A percentile compares a stretch with the other conserved stretches of the same genome.
Conservation (phyloP, 2,797 vertebrate species). For the Epinephelus malabaricus region DNA sequence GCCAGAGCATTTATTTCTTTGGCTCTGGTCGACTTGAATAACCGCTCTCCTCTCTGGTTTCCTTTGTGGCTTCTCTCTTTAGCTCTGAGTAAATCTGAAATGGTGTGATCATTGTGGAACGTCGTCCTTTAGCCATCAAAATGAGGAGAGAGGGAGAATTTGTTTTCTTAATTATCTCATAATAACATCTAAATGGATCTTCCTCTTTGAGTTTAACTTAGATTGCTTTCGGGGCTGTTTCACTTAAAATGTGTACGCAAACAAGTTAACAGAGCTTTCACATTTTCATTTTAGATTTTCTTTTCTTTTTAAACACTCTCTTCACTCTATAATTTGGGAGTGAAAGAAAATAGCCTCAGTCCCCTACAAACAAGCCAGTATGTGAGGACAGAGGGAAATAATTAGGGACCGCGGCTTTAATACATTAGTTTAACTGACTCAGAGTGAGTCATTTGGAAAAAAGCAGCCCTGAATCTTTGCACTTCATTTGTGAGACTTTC, state of each 20-base stretch:
- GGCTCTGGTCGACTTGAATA: constrained; percentile 28
- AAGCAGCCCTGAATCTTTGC: constrained; percentile 13
- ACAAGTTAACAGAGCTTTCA: constrained; percentile 5
- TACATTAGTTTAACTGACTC: constrained; percentile 43
- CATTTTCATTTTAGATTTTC: background rate
- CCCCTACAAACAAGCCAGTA: constrained; percentile 21
- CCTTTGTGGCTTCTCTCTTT: constrained; percentile 48
- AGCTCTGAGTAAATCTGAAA: constrained; percentile 35
- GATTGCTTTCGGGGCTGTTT: background rate
- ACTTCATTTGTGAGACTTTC: constrained; percentile 38
- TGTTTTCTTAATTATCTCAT: background rate
- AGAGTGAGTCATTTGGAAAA: constrained; percentile 61
- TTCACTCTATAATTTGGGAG: constrained; percentile 13
- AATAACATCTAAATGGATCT: background rate
- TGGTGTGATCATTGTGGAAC: background rate
- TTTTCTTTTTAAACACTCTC: background rate
- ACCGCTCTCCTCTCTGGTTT: constrained; percentile 31
- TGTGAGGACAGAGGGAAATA: constrained; percentile 58
- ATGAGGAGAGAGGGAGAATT: background rate
- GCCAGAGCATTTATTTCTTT: constrained; percentile 18
- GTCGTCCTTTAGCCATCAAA: constrained; percentile 8
- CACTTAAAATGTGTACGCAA: constrained; percentile 5
- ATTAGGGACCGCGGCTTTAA: constrained; percentile 41
- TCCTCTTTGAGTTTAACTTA: background rate
- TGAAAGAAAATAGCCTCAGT: constrained; percentile 27